These are phyloP conservation scores for Silurus aristotelis DNA, from an alignment of 2,797 vertebrate species.

Conservation along the genomic window DNA sequence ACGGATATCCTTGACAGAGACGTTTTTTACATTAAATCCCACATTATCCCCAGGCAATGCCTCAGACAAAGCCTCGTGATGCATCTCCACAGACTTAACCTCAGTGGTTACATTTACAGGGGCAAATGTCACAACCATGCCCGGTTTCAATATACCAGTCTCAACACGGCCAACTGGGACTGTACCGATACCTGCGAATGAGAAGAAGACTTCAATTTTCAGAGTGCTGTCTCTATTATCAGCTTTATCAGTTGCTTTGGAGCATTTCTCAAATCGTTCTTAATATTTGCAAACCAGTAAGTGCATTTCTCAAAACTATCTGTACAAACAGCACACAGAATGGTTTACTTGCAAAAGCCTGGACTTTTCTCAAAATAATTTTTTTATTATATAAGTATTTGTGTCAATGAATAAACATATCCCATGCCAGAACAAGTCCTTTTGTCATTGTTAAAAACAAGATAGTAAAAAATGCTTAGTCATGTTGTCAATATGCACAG, in stretches of 20 bases:
- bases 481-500: too few species aligned
- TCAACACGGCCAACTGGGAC: slow-evolving; percentile 81
- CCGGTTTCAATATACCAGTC: slow-evolving; percentile 75
- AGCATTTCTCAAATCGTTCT: too few species aligned
- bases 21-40: slow-evolving; percentile 80
- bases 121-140: slow-evolving; percentile 80
- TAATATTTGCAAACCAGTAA: too few species aligned
- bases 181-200: slow-evolving; percentile 75
- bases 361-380: too few species aligned
- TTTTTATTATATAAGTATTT: too few species aligned
- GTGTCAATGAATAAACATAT: too few species aligned
- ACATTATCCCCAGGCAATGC: slow-evolving; percentile 79
- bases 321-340: too few species aligned
- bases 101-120: slow-evolving; percentile 80
- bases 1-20: slow-evolving; percentile 79
- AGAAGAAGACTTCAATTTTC: neutral
- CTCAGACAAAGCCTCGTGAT: slow-evolving; percentile 77
- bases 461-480: too few species aligned
- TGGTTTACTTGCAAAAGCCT: too few species aligned
- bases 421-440: too few species aligned
- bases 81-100: slow-evolving; percentile 85
- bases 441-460: too few species aligned
- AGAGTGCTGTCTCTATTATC: neutral
- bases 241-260: neutral
- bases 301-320: too few species aligned